Conservation (phyloP, 2,888 invertebrate species). For the Panorpa germanica region DNA sequence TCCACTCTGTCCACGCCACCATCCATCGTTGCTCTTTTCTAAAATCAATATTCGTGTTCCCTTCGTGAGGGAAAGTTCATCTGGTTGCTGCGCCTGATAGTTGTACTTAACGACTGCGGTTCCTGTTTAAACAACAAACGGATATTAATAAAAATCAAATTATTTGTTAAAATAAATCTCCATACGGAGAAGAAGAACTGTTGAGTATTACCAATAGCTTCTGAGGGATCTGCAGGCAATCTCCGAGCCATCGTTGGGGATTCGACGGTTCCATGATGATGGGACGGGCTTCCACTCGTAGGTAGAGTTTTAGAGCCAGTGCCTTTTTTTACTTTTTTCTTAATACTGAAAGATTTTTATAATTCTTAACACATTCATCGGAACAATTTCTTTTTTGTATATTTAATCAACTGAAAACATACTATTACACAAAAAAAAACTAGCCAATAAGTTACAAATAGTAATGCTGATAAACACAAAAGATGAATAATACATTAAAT, state of each 20-base stretch:
- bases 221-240: slow-evolving; percentile 63
- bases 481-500: too few relatives aligned
- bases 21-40: slow-evolving; percentile 96
- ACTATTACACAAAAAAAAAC: slow-evolving; percentile 5
- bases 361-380: slow-evolving; percentile 3
- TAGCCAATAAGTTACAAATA: slow-evolving; percentile 4
- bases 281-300: slow-evolving; percentile 66
- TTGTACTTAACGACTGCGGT: slow-evolving; percentile 91
- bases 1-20: slow-evolving; percentile 89
- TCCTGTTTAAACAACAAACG: slow-evolving; percentile 18
- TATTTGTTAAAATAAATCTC: neutral
- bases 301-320: slow-evolving; percentile 75
- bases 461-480: too few relatives aligned
- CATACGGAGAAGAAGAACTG: neutral
- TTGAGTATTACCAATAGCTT: slow-evolving; percentile 45
- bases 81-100: slow-evolving; percentile 87
- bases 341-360: slow-evolving; percentile 37
- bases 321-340: slow-evolving; percentile 69
- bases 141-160: neutral
- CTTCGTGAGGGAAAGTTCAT: slow-evolving; percentile 87
- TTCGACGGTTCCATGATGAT: slow-evolving; percentile 42
- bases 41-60: slow-evolving; percentile 87
- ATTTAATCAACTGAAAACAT: slow-evolving; percentile 3
- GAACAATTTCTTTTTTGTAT: neutral
- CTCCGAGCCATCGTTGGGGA: slow-evolving; percentile 57